phyloP scores from a whole-genome alignment of 2,113 vertebrate species.

The Leptobrachium ailaonicum region DNA sequence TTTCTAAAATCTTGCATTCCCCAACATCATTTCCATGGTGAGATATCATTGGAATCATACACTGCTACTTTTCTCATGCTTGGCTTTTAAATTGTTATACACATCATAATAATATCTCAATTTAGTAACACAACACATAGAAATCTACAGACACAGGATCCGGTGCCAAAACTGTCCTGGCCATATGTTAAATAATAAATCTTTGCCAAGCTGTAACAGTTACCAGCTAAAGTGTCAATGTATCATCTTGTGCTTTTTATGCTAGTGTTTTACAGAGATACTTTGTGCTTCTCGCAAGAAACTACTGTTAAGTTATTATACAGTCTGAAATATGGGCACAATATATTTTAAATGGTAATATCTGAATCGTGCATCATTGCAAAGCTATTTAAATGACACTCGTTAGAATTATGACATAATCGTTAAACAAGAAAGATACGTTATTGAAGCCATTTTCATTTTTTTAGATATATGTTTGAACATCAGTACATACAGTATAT shows the following conservation, averaged over 20 bases:
- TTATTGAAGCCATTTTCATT: slow-evolving; percentile 15
- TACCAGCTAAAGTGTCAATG: slow-evolving; percentile 41
- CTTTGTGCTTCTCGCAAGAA: slow-evolving; percentile 32
- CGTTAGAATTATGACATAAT: slow-evolving; percentile 40
- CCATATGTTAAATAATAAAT: slow-evolving; percentile 46
- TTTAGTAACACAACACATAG: slow-evolving; percentile 28
- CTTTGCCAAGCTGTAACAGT: slow-evolving; percentile 34
- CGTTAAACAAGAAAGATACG: slow-evolving; percentile 20
- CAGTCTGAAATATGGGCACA: slow-evolving; percentile 42
- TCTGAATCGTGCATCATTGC: slow-evolving; percentile 46
- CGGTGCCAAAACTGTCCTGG: slow-evolving; percentile 12
- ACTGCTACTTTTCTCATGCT: background rate
- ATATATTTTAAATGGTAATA: slow-evolving; percentile 45
- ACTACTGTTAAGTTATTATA: slow-evolving; percentile 39
- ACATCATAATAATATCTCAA: slow-evolving; percentile 36
- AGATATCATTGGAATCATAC: background rate
- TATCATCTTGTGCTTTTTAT: slow-evolving; percentile 40
- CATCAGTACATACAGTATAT: no score
- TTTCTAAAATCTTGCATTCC: background rate
- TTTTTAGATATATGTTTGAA: background rate
- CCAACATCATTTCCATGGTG: background rate
- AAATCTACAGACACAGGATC: background rate
- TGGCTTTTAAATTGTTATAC: slow-evolving; percentile 33
- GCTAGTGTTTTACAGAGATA: slow-evolving; percentile 38
- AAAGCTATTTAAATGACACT: slow-evolving; percentile 45